Conservation (phyloP, 2,888 invertebrate species). For the Eupithecia centaureata region DNA sequence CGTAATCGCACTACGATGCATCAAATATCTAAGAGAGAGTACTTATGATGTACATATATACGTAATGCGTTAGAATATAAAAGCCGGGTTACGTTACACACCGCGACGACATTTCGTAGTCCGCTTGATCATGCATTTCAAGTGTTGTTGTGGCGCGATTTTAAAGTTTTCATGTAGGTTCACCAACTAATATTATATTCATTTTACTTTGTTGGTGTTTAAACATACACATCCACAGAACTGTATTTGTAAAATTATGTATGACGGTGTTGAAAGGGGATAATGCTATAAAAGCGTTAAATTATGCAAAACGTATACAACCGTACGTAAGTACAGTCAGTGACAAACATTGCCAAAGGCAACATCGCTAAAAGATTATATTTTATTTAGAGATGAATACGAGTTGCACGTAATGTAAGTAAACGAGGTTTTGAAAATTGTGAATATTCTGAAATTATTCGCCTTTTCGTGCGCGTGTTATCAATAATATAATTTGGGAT, state of each 20-base stretch:
- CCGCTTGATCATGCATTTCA: too few relatives aligned
- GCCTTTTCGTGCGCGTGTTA: too few relatives aligned
- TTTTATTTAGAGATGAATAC: background rate
- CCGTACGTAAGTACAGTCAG: background rate
- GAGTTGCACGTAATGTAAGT: background rate
- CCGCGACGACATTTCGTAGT: too few relatives aligned
- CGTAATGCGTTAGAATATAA: background rate
- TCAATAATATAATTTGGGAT: too few relatives aligned
- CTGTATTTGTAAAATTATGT: background rate
- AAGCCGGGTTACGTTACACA: too few relatives aligned
- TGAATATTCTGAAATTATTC: background rate
- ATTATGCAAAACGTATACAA: background rate
- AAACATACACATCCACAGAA: background rate
- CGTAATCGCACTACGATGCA: background rate
- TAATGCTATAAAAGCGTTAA: background rate
- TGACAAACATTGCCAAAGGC: background rate
- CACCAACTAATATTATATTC: too few relatives aligned
- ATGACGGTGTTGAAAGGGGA: background rate
- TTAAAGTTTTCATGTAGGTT: too few relatives aligned
- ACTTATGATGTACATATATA: background rate
- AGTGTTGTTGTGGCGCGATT: too few relatives aligned
- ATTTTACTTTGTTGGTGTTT: too few relatives aligned
- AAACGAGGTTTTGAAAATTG: background rate
- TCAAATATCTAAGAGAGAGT: background rate
- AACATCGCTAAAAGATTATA: background rate